phyloP scores from a whole-genome alignment of 2,113 vertebrate genomes.

The Polyodon spathula region DNA sequence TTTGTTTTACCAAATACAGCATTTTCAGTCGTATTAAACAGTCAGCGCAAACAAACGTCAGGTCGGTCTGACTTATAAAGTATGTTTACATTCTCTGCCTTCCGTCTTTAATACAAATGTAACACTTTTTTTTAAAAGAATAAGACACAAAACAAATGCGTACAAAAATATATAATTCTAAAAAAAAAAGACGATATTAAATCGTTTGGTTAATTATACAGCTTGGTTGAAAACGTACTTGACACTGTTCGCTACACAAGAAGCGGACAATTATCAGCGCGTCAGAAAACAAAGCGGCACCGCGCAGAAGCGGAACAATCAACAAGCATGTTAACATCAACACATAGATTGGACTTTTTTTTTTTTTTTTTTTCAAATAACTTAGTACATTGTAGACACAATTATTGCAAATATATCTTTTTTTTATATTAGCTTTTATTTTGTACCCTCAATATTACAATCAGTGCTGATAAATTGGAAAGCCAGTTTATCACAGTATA shows the following conservation, averaged over 20 bases:
- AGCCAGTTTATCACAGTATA: no score
- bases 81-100: conserved; percentile 62
- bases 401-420: conserved; percentile 47
- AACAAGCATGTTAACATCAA: conserved; percentile 39
- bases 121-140: conserved; percentile 56
- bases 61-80: conserved; percentile 34
- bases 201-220: conserved; percentile 67
- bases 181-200: conserved; percentile 74
- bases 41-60: conserved; percentile 39
- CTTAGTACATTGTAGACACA: conserved; percentile 25
- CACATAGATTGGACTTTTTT: conserved; percentile 9
- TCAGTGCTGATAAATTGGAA: no score
- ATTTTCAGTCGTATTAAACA: conserved; percentile 35
- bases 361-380: conserved; percentile 33
- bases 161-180: conserved; percentile 92
- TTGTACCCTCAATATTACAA: neutral
- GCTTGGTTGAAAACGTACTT: conserved; percentile 46
- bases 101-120: conserved; percentile 57
- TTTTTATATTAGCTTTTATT: conserved; percentile 5
- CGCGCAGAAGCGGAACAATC: conserved; percentile 27
- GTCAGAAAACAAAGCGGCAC: conserved; percentile 53
- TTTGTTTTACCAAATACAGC: conserved; percentile 40
- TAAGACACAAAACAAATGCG: conserved; percentile 64
- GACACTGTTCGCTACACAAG: conserved; percentile 33
- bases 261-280: conserved; percentile 24